Evolutionary conservation across 2,113 vertebrate genomes (phyloP), one percentile per base, ranked within the genome.

Genomic region (Microcebus lehilahytsara): DNA sequence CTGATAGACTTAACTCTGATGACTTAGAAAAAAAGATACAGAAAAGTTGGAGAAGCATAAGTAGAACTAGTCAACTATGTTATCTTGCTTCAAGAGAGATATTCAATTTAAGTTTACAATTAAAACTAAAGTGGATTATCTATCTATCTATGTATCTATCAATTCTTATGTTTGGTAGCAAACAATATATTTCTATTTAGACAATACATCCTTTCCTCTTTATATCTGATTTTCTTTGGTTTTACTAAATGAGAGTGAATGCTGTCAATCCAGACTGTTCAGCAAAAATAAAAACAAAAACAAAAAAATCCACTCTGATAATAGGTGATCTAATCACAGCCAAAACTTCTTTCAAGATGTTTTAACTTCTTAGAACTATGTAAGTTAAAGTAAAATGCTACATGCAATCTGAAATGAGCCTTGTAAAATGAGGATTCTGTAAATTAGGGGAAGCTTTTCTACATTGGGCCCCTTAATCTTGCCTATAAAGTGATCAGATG

Each of bases 81-180:
- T 62, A 46, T 17, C 10, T n/a, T 20, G 56, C 67, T 92, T 90
- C 2, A 22, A 42, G 69, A 62, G 27, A 96, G 12, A 42, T 71
- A 60, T 14, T 95, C 27, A 75, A 60, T 30, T 85, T 60, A 56
- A 51, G 60, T 78, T 95, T 85, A 92, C 91, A 93, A 85, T 71
- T 32, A 91, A 71, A 87, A 79, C 37, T 78, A 81, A 84, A 2
- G 14, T 69, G 22, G 37, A 22, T 80, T 88, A 46, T 62, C 12
- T 93, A 42, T 60, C 27, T 87, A 53, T 56, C 9, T 90, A 51
- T 51, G 19, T 86, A 49, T 58, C 10, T 92, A 56, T 56, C 32
- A 69, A 78, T 19, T 46, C 51, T 89, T 92, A 77, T 75, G 80
- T 92, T 92, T 64, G 58, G 37, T 67, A 92, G 49, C 67, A 92